Base-by-base conservation (phyloP, 2,888 invertebrate genomes). In the Acleris sparsana region DNA sequence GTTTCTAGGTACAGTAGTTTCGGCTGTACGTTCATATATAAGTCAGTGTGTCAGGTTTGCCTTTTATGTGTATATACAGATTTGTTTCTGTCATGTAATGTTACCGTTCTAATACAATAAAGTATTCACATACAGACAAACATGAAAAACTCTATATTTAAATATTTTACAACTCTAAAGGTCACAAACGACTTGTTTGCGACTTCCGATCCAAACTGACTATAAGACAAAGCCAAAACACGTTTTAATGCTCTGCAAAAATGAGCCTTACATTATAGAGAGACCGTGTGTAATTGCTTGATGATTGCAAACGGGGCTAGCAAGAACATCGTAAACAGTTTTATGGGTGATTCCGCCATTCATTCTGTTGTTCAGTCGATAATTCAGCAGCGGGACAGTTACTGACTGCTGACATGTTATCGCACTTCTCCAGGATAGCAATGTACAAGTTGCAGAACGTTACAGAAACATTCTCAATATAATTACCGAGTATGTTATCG, bases 321-420 rank as follows among this genome's bases (percentile, higher is more conserved):
- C 18, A 53, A 17, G 52, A n/a, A 6, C 18, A 3, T 39, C 53
- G 53, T 53, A 53, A 53, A 53, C 53, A 53, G 18, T 53, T 53
- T 53, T 53, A 53, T 53, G 53, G 53, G 53, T 53, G 39, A 53
- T 39, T 18, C 39, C 5, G 39, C 39, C 53, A 53, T 53, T 53
- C 53, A 53, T 39, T 53, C 29, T 53, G 53, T 53, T 53, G 53
- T 53, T 53, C 18, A 33, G 39, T 53, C 33, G 39, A 53, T 53
- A 53, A 53, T 39, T 53, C 39, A 53, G 16, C 53, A 11, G 33
- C 17, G 53, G 46, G 53, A 18, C n/a, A 33, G 53, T 53, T 17
- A 53, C 53, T 13, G 53, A 53, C n/a, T 20, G 13, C 33, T 18
- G 53, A 25, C 53, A 53, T 13, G 53, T 29, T 17, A 53, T 29